Percentiles rank a stretch among this genome's conserved stretches.
phyloP scores from a whole-genome alignment of 2,797 vertebrate species.

The Neostethus bicornis region DNA sequence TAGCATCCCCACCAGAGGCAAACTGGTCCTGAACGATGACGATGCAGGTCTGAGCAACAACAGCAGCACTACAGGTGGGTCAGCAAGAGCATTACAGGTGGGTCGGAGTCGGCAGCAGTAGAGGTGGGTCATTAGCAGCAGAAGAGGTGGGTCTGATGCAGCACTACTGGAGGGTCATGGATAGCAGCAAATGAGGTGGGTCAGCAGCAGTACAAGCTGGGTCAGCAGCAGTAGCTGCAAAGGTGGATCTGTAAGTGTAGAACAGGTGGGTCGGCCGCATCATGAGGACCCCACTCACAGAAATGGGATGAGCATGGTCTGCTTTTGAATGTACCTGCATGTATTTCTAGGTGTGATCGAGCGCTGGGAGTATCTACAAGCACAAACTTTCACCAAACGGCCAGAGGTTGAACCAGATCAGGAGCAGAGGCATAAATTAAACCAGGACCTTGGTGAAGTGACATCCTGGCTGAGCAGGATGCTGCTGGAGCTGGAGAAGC shows the following conservation, averaged over 20 bases:
- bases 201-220: no score
- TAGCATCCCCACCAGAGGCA: constrained; percentile 67
- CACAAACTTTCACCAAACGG: constrained; percentile 72
- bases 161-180: constrained; percentile 76
- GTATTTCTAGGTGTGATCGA: constrained; percentile 84
- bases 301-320: no score
- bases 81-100: constrained; percentile 76
- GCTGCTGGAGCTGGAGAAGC: constrained; percentile 82
- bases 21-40: constrained; percentile 71
- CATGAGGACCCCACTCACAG: neutral
- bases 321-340: neutral
- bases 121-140: neutral
- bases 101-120: neutral
- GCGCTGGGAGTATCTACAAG: constrained; percentile 89
- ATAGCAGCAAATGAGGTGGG: constrained; percentile 74
- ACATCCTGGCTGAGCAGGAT: constrained; percentile 85
- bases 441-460: constrained; percentile 82
- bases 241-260: neutral
- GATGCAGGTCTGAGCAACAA: constrained; percentile 71
- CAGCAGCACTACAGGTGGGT: constrained; percentile 69
- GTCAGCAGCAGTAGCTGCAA: neutral
- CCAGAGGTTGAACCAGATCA: constrained; percentile 72
- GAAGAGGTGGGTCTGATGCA: constrained; percentile 1
- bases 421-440: constrained; percentile 85
- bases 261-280: no score